Percentiles rank a stretch among this genome's conserved stretches.
Evolutionary conservation across 1,140 invertebrate species (phyloP).

Genomic region (Hycleus cichorii): DNA sequence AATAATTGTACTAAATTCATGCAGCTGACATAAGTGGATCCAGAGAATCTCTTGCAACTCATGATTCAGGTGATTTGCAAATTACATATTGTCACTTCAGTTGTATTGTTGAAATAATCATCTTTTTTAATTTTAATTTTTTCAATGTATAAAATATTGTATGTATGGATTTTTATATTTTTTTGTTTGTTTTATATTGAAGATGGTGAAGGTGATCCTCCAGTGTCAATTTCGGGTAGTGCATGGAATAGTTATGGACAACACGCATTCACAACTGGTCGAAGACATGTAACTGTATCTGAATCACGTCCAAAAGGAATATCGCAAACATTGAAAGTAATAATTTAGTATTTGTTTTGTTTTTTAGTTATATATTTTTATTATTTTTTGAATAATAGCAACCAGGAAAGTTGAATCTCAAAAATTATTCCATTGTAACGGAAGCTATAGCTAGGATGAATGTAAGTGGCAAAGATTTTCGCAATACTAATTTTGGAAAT

Average conservation of each 20-base stretch:
- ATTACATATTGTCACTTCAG: not conserved
- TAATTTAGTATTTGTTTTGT: constrained; percentile 27
- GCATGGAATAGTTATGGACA: constrained; percentile 59
- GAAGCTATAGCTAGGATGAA: constrained; percentile 77
- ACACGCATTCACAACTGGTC: constrained; percentile 76
- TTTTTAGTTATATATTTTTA: constrained; percentile 20
- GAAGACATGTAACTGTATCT: constrained; percentile 54
- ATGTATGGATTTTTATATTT: constrained; percentile 4
- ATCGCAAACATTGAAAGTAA: constrained; percentile 73
- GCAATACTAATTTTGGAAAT: constrained; percentile 49
- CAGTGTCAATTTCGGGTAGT: constrained; percentile 40
- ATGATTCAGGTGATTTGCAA: constrained; percentile 61
- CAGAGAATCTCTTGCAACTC: constrained; percentile 65
- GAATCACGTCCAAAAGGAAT: constrained; percentile 65
- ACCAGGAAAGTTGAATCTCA: constrained; percentile 84
- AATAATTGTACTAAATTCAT: constrained; percentile 20
- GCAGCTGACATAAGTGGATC: constrained; percentile 70
- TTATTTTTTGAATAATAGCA: constrained; percentile 45
- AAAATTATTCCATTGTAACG: constrained; percentile 80
- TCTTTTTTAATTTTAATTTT: not conserved
- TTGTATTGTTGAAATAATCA: not conserved
- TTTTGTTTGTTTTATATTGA: constrained; percentile 15
- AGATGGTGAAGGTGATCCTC: constrained; percentile 45
- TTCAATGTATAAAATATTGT: too few species aligned
- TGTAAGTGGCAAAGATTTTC: constrained; percentile 51